These are phyloP conservation scores for Pardosa pseudoannulata DNA, from an alignment of 2,888 invertebrate genomes.

Conservation along the genomic window DNA sequence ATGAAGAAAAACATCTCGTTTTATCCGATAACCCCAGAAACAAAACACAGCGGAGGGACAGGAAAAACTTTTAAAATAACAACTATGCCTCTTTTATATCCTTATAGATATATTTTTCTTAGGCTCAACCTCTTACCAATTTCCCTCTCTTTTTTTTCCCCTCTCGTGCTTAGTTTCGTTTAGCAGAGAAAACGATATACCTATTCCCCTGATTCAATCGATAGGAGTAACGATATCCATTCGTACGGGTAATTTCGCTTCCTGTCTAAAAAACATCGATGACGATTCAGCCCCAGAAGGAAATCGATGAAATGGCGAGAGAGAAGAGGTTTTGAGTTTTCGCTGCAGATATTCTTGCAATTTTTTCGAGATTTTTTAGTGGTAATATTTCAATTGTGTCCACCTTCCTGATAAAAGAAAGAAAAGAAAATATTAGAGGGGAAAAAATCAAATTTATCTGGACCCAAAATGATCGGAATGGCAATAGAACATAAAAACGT, in stretches of 20 bases:
- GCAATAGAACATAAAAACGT: conserved; percentile 31
- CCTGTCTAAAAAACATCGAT: conserved; percentile 45
- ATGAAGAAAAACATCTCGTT: conserved; percentile 4
- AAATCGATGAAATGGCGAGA: conserved; percentile 47
- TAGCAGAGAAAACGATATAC: conserved; percentile 53
- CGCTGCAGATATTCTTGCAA: neutral
- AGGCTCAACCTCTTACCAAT: conserved; percentile 6
- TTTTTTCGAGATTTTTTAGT: neutral
- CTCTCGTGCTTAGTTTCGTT: conserved; percentile 47
- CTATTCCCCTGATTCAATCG: conserved; percentile 62
- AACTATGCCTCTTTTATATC: conserved; percentile 32
- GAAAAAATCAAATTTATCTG: neutral
- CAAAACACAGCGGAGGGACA: conserved; percentile 6
- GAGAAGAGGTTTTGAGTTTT: conserved; percentile 34
- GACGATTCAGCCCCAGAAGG: conserved; percentile 47
- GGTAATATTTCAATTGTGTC: conserved; percentile 54
- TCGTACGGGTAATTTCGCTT: conserved; percentile 49
- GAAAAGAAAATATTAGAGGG: neutral
- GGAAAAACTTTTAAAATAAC: conserved; percentile 32
- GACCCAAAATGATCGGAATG: conserved; percentile 39
- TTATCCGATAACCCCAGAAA: conserved; percentile 32
- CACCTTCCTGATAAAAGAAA: conserved; percentile 7
- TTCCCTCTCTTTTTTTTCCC: too few species aligned
- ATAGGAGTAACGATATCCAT: conserved; percentile 49
- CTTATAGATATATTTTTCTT: conserved; percentile 28